Evolutionary conservation across 2,113 vertebrate species (phyloP), one percentile per base, ranked within the genome.

Genomic region (Hippocampus guttulatus): DNA sequence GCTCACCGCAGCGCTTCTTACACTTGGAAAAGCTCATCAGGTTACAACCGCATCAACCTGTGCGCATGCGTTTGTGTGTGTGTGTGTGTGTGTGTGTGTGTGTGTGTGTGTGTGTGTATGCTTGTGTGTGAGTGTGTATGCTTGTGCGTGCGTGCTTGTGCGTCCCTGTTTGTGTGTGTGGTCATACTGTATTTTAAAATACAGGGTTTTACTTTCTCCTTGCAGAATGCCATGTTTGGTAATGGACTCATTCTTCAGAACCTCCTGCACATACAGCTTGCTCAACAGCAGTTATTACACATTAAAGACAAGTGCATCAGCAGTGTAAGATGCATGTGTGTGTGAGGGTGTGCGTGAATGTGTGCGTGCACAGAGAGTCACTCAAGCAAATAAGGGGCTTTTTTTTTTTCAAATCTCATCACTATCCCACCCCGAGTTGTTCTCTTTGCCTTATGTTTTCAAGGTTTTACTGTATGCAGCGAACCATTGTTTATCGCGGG

Each of bases 11-110:
- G 94, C 95, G 1, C 91, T 98, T 82, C 83, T 98, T 66, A 96
- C 94, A 73, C 62, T 97, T 88, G 96, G 94, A 82, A 96, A 96
- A 93, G 91, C 94, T 51, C 94, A 95, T 81, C 96, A 97, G 96
- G 96, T 98, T 87, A 64, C n/a, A 43, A 64, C 30, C 23, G 20
- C 25, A 70, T 38, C 43, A 68, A n/a, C 67, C 30, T 73, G 23
- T 51, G 52, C 77, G 33, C 61, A 20, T 7, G 8, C 15, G 14
- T 38, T 30, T 15, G 3, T 30, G 23, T 43, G 14, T 21, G 52
- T 74, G 23, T 51, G 52, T 5, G 25, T 16, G 16, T 41, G 18
- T 71, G 27, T 51, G 52, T 77, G 33, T 64, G 27, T 38, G 14
- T 21, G 52, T 11, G 3, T 30, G 23, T 38, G 14, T 21, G 52